Evolutionary conservation across 2,888 invertebrate genomes (phyloP).

Genomic region (Eustalomyia histrio): DNA sequence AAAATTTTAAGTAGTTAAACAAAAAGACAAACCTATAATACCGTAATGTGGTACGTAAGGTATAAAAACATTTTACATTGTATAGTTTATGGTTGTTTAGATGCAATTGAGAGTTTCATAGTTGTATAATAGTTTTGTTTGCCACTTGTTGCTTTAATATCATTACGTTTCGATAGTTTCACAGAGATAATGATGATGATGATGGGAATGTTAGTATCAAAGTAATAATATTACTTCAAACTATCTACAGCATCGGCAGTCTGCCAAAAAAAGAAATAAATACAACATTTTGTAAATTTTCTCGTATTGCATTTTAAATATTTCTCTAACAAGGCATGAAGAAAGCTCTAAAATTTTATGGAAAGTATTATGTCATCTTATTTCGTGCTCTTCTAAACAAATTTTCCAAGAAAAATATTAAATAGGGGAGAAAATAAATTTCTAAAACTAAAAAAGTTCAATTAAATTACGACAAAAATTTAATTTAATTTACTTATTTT

Average conservation of each 20-base stretch:
- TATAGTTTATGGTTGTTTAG: neutral
- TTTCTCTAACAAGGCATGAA: slow-evolving; percentile 45
- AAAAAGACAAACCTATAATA: no score
- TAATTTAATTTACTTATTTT: no score
- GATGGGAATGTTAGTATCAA: neutral
- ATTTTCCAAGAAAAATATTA: neutral
- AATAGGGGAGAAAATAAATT: neutral
- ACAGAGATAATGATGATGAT: slow-evolving; percentile 11
- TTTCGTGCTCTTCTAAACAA: neutral
- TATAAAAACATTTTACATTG: neutral
- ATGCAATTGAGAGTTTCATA: neutral
- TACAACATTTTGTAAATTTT: neutral
- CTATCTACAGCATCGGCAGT: slow-evolving; percentile 17
- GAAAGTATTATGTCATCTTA: neutral
- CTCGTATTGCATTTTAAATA: slow-evolving; percentile 3
- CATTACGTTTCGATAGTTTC: slow-evolving; percentile 39
- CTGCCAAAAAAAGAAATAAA: slow-evolving; percentile 33
- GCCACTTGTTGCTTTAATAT: slow-evolving; percentile 60
- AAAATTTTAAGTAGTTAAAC: no score
- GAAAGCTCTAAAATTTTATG: neutral
- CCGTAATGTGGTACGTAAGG: no score
- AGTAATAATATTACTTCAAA: neutral
- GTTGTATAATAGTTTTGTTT: slow-evolving; percentile 50
- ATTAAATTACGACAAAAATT: no score
- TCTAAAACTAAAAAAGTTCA: no score